phyloP scores from a whole-genome alignment of 1,140 invertebrate genomes.

The Pseudomyrmex concolor region DNA sequence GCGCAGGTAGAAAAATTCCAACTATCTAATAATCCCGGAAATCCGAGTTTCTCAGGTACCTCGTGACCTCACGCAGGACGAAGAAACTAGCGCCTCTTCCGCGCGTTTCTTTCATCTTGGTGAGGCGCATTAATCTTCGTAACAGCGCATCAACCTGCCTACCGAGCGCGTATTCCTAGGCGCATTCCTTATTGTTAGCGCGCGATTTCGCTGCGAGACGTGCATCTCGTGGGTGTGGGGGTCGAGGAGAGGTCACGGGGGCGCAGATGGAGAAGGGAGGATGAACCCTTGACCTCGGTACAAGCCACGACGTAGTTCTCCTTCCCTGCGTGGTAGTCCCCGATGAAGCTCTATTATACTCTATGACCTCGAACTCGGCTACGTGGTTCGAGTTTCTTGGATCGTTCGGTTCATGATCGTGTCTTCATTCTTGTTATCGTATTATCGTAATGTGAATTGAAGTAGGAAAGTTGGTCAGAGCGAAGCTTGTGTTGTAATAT shows the following conservation, averaged over 20 bases:
- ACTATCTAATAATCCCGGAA: slow-evolving; percentile 40
- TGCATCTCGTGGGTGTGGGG: slow-evolving; percentile 69
- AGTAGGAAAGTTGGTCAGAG: slow-evolving; percentile 41
- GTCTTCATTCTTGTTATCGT: slow-evolving; percentile 46
- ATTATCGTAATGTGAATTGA: slow-evolving; percentile 28
- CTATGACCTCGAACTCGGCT: slow-evolving; percentile 66
- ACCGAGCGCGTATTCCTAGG: slow-evolving; percentile 58
- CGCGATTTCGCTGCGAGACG: slow-evolving; percentile 52
- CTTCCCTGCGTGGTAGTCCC: slow-evolving; percentile 57
- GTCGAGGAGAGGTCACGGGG: not conserved
- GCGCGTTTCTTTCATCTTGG: slow-evolving; percentile 54
- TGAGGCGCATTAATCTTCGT: slow-evolving; percentile 77
- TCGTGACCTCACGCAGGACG: not conserved
- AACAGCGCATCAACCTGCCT: slow-evolving; percentile 73
- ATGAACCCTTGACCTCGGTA: slow-evolving; percentile 73
- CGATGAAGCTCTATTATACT: slow-evolving; percentile 55
- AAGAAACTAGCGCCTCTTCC: slow-evolving; percentile 65
- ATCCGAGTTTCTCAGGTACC: slow-evolving; percentile 39
- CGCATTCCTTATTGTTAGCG: slow-evolving; percentile 76
- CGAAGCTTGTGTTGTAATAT: not conserved
- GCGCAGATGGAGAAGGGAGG: slow-evolving; percentile 22
- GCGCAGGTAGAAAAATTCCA: not conserved
- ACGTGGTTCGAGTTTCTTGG: slow-evolving; percentile 34
- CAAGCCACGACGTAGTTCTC: slow-evolving; percentile 73
- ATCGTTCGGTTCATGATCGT: slow-evolving; percentile 8